Evolutionary conservation across 1,140 invertebrate genomes (phyloP), one percentile per base, ranked within the genome.

Genomic region (Rhizoglyphus robini): DNA sequence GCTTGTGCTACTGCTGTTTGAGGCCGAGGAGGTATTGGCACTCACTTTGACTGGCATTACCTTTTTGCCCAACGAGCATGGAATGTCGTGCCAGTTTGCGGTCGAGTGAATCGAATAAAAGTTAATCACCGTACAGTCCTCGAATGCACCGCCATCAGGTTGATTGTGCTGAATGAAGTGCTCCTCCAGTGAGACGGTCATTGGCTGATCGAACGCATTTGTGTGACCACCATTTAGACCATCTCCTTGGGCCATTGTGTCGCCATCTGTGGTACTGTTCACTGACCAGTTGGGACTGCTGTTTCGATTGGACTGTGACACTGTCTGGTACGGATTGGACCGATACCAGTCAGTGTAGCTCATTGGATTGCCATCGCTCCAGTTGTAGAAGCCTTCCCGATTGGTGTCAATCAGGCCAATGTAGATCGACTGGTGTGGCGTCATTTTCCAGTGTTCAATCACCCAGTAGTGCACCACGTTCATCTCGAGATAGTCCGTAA

Each of bases 361-460:
- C 72, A 73, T 73, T 11, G 72, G 72, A 70, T 73, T 73, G 13
- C 68, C 65, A 64, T 73, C 72, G 11, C 51, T 66, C 72, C 72
- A 73, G 49, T 70, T 65, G 57, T 73, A 73, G 54, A 67, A 57
- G 34, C 72, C 72, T 63, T 73, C 72, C 47, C 65, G 68, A 20
- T 47, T 49, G 63, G 67, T 68, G 58, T 73, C 72, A 47, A 72
- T 71, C 13, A 73, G 61, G 38, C 72, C 72, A 61, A 73, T 73
- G 27, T 73, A 73, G 36, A 72, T 60, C 0, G 57, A 51, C 48
- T 66, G 60, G 41, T 68, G 48, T 13, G 70, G 67, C 23, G 5
- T 15, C 2, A 70, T 29, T 34, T 73, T 67, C 72, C 72, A 73
- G 11, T 71, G 60, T 54, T 68, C 68, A 5, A 66, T 63, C 4